phyloP scores from a whole-genome alignment of 2,888 invertebrate species.

The Epirrhoe alternata region DNA sequence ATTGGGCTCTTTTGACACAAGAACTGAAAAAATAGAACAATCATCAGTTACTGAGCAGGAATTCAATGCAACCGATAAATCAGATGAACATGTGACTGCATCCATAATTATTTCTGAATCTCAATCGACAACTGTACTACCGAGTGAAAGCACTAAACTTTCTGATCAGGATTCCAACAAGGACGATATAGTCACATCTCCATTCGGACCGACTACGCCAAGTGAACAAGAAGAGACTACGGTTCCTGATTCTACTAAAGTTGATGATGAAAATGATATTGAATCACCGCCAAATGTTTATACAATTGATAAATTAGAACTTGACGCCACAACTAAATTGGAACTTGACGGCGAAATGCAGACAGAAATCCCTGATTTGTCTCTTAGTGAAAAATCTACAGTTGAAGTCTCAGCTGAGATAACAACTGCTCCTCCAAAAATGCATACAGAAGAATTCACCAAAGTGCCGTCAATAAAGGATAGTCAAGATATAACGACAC shows the following conservation, averaged over 20 bases:
- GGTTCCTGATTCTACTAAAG: conserved; percentile 14
- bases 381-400: conserved; percentile 3
- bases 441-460: conserved; percentile 4
- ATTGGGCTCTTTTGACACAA: conserved; percentile 4
- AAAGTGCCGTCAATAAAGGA: conserved; percentile 20
- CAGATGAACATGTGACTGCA: conserved; percentile 8
- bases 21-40: conserved; percentile 37
- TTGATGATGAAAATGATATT: conserved; percentile 30
- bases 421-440: conserved; percentile 16
- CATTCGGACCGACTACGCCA: conserved; percentile 7
- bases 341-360: conserved; percentile 9
- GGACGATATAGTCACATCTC: conserved; percentile 11
- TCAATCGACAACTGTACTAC: conserved; percentile 5
- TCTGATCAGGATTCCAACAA: conserved; percentile 19
- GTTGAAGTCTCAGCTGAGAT: conserved; percentile 6
- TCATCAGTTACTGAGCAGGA: conserved; percentile 24
- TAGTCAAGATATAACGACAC: conserved; percentile 23
- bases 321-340: conserved; percentile 21
- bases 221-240: conserved; percentile 13
- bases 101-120: conserved; percentile 7
- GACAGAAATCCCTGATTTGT: conserved; percentile 17
- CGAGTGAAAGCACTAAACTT: conserved; percentile 1
- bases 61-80: conserved; percentile 6
- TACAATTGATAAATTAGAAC: conserved; percentile 15
- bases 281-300: conserved; percentile 13